Base-by-base conservation (phyloP, 2,888 invertebrate species). In the Embidobia sp. region DNA sequence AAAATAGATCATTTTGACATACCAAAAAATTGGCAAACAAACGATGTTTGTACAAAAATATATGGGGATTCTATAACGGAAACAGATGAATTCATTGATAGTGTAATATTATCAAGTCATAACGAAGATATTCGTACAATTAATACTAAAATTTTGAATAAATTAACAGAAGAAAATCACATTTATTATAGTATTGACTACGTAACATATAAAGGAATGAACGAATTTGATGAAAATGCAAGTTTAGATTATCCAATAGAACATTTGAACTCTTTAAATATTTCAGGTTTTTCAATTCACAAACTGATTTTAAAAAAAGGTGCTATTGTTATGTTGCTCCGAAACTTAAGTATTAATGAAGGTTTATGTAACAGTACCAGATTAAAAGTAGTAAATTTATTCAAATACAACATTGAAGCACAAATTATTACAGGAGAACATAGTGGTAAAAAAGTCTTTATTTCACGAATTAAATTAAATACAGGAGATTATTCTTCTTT, bases 231-330 rank as follows among this genome's bases (percentile, higher is more conserved):
- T 10, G 7, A 27, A 6, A 10, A 5, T 5, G n/a, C 35, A 10
- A 18, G 0, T 55, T 44, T 59, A 33, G 44, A 44, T 59, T 59
- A 31, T 59, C 31, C 44, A 26, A 13, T 15, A 40, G 42, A 55
- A 40, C 26, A 40, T 26, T 29, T 55, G 16, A 55, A 55, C 29
- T 40, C 55, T 15, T 16, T 55, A 27, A 15, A 5, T n/a, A 16
- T 27, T 27, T 29, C 40, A 5, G 29, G 42, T 16, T 55, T 55
- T 55, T 27, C 55, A 29, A n/a, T 26, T 2, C 40, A 55, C 7
- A 55, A 55, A 55, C 10, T 40, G n/a, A 26, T 4, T 18, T 33
- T 49, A 11, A 49, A 49, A 33, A 2, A 4, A 33, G 33, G 49
- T 10, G 18, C 35, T 8, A 22, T 53, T 3, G 37, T 53, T 8